Conservation (phyloP, 2,797 vertebrate species). For the Acanthurus leucopareius region DNA sequence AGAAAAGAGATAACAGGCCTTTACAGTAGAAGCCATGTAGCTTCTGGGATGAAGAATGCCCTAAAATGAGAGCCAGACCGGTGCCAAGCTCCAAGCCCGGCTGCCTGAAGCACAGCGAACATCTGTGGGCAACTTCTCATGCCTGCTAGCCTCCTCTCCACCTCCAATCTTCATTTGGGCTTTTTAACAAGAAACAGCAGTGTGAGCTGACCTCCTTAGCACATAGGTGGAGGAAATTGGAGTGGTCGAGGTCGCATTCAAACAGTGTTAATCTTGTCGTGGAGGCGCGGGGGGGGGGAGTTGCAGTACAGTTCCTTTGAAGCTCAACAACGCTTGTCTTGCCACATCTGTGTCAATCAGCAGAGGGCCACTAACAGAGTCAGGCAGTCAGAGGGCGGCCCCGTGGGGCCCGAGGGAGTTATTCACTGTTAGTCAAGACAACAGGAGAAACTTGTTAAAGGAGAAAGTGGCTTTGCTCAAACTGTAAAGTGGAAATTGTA, state of each 20-base stretch:
- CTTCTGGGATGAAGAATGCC: slow-evolving; percentile 34
- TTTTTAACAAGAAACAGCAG: slow-evolving; percentile 78
- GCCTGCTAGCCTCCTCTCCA: slow-evolving; percentile 25
- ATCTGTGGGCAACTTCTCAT: slow-evolving; percentile 43
- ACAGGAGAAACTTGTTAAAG: slow-evolving; percentile 19
- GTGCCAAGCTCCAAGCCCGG: slow-evolving; percentile 34
- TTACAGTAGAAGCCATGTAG: slow-evolving; percentile 10
- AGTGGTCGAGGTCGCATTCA: slow-evolving; percentile 71
- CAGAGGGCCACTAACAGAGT: slow-evolving; percentile 56
- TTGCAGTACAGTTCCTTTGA: slow-evolving; percentile 79
- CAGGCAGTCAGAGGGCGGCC: slow-evolving; percentile 33
- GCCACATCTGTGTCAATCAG: slow-evolving; percentile 79
- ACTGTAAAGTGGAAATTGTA: slow-evolving; percentile 4
- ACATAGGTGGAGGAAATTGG: slow-evolving; percentile 76
- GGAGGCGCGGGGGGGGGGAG: slow-evolving; percentile 23
- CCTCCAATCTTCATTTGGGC: slow-evolving; percentile 40
- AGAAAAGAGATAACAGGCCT: slow-evolving; percentile 26
- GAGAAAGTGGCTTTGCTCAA: not conserved
- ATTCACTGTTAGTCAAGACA: slow-evolving; percentile 22
- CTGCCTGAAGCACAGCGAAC: slow-evolving; percentile 11
- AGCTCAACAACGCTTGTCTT: slow-evolving; percentile 76
- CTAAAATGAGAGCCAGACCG: slow-evolving; percentile 43
- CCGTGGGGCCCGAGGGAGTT: slow-evolving; percentile 23
- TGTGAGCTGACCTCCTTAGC: slow-evolving; percentile 58
- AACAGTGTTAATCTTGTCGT: slow-evolving; percentile 79